Evolutionary conservation across 2,797 vertebrate genomes (phyloP).

Genomic region (Pachyuromys duprasi): DNA sequence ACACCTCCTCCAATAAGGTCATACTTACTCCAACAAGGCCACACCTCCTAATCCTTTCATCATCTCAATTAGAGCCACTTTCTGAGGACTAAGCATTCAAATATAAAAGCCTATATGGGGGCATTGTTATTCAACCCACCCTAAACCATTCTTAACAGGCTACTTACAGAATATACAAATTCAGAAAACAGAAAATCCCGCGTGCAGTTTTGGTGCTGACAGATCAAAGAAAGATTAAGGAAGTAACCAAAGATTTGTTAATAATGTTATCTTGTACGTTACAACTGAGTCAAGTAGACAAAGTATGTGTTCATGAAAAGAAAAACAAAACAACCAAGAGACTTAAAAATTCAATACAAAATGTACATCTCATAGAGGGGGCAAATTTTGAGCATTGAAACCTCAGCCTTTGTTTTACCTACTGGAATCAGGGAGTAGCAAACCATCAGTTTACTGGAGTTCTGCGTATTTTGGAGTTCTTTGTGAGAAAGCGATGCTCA

Average conservation of each 20-base stretch:
- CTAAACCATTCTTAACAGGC: neutral
- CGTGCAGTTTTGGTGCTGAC: conserved; percentile 10
- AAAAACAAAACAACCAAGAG: neutral
- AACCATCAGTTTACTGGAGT: neutral
- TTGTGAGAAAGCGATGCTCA: neutral
- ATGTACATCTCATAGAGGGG: neutral
- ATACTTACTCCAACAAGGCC: neutral
- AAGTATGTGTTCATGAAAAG: neutral
- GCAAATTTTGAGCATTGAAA: conserved; percentile 1
- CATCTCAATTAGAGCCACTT: neutral
- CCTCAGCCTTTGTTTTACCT: neutral
- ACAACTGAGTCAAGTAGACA: conserved; percentile 10
- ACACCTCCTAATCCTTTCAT: neutral
- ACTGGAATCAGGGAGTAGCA: neutral
- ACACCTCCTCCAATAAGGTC: neutral
- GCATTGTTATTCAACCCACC: neutral
- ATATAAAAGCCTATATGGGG: neutral
- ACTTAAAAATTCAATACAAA: neutral
- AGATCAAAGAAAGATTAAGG: neutral
- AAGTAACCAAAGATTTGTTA: conserved; percentile 1
- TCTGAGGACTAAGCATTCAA: neutral
- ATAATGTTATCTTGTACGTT: neutral
- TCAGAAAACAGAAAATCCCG: neutral
- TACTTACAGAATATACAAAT: neutral
- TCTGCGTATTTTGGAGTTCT: neutral